Conservation (phyloP, 2,113 vertebrate species). For the Crypturellus undulatus region DNA sequence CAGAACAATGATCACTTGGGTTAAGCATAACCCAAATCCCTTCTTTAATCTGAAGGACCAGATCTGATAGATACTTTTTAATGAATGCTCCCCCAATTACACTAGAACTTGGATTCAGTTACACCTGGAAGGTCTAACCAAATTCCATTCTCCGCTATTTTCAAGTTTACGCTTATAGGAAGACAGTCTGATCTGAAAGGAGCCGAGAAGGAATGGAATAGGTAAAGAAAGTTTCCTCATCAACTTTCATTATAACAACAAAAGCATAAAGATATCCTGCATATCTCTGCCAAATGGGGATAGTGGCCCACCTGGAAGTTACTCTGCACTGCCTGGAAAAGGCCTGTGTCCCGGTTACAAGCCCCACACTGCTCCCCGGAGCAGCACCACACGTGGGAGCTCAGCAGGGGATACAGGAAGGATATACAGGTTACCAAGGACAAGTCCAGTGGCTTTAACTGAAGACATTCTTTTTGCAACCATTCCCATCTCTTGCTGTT, state of each 20-base stretch:
- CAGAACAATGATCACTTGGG: neutral
- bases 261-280: fast-evolving
- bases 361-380: neutral
- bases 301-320: neutral
- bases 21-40: neutral
- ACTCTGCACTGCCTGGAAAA: neutral
- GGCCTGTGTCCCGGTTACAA: neutral
- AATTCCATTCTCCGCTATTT: neutral
- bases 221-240: fast-evolving
- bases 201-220: fast-evolving
- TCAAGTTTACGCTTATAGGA: neutral
- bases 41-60: neutral
- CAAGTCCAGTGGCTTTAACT: neutral
- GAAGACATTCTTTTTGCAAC: neutral
- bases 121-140: neutral
- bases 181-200: neutral
- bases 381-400: neutral
- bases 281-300: neutral
- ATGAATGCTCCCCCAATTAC: neutral
- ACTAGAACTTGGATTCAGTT: neutral
- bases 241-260: neutral
- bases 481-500: neutral
- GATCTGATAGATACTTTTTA: neutral
- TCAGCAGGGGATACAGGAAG: neutral
- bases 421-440: no score